phyloP scores from a whole-genome alignment of 1,140 invertebrate species.

The Holcopasites calliopsidis region DNA sequence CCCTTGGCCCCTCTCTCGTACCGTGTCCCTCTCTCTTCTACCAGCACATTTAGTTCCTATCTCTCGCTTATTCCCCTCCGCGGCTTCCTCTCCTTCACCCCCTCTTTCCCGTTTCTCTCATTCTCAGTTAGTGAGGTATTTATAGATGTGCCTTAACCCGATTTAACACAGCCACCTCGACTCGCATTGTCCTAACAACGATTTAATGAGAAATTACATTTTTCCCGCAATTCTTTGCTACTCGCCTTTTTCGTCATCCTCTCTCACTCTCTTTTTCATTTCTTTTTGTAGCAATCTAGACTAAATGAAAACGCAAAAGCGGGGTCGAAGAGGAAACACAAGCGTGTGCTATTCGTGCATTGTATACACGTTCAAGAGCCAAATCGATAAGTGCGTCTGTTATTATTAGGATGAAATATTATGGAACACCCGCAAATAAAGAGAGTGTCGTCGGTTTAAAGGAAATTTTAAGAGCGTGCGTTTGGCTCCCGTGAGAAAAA shows the following conservation, averaged over 20 bases:
- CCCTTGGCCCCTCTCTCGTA: slow-evolving; percentile 11
- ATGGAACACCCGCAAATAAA: slow-evolving; percentile 34
- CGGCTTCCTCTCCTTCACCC: slow-evolving; percentile 25
- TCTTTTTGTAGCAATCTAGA: not conserved
- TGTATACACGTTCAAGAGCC: slow-evolving; percentile 44
- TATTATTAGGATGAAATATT: slow-evolving; percentile 52
- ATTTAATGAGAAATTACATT: slow-evolving; percentile 68
- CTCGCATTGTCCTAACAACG: slow-evolving; percentile 69
- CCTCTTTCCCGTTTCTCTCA: slow-evolving; percentile 52
- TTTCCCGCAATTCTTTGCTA: slow-evolving; percentile 10
- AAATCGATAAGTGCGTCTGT: slow-evolving; percentile 59
- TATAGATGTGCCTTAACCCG: slow-evolving; percentile 79
- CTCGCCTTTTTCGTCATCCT: not conserved
- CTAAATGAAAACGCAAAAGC: slow-evolving; percentile 1
- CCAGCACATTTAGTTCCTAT: slow-evolving; percentile 3
- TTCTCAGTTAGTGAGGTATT: slow-evolving; percentile 71
- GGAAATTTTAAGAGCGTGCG: slow-evolving; percentile 25
- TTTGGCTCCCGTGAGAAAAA: slow-evolving; percentile 15
- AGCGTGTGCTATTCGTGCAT: slow-evolving; percentile 46
- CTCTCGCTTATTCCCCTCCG: slow-evolving; percentile 42
- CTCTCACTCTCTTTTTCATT: not conserved
- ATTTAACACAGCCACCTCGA: slow-evolving; percentile 74
- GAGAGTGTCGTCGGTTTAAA: slow-evolving; percentile 23
- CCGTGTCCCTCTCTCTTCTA: slow-evolving; percentile 32
- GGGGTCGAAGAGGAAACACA: slow-evolving; percentile 14